Evolutionary conservation across 2,113 vertebrate genomes (phyloP), one percentile per base, ranked within the genome.

Genomic region (Trochalopteron elliotii): DNA sequence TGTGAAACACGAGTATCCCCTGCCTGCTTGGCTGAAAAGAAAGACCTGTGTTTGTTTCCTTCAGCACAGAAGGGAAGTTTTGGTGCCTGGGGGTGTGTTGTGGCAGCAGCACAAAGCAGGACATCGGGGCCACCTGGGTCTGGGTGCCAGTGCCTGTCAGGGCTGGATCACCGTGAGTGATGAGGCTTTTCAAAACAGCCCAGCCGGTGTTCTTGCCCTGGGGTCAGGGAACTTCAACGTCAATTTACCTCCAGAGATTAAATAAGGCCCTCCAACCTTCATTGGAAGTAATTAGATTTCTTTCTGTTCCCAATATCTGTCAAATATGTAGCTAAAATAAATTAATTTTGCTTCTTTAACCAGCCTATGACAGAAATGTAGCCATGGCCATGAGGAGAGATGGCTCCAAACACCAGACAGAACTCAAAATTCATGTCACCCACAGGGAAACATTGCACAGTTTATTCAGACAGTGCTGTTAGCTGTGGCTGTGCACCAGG

Each of bases 231-330:
- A 47, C 91, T 91, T 91, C 83, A 70, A 40, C 85, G 60, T 59
- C 80, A 16, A 61, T 94, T 94, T 83, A 17, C 0, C 0, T 72
- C 35, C 72, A 8, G 44, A 89, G 79, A 86, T 89, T 60, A 86
- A 89, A 85, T 87, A 64, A 86, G 75, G 42, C 37, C 56, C 37
- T 82, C 37, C 71, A 49, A 40, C 72, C 94, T 77, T 92, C 59
- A 21, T 14, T 44, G 83, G 70, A 50, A 75, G 60, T 87, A 72
- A 94, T 91, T 63, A 15, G 55, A 85, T 96, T 94, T 89, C 83
- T 60, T 52, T 86, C 79, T 83, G 59, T 86, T 95, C 69, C 79
- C 52, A 49, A 56, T 72, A 72, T 61, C 64, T 81, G 71, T 87
- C 61, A 22, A 57, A 86, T 69, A 47, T 9, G 7, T 28, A 75